Evolutionary conservation across 2,113 vertebrate genomes (phyloP).

Genomic region (Dicerorhinus sumatrensis): DNA sequence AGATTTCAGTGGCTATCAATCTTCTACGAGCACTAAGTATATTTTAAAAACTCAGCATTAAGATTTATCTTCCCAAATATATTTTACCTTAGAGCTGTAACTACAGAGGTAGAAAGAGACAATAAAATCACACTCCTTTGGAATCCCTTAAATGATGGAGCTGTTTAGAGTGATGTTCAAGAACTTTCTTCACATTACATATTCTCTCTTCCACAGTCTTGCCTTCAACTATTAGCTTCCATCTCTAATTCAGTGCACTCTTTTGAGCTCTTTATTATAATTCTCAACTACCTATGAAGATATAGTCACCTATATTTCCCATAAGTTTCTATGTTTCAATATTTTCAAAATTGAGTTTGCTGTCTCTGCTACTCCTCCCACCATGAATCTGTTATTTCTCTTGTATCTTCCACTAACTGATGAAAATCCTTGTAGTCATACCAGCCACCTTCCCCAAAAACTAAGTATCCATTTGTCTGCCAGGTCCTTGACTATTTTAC

Average conservation of each 20-base stretch:
- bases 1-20: not conserved
- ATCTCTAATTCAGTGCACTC: not conserved
- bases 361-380: not conserved
- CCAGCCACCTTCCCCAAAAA: accelerated
- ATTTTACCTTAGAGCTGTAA: not conserved
- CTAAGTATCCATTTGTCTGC: not conserved
- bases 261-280: not conserved
- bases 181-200: not conserved
- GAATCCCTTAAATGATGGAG: not conserved
- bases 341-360: not conserved
- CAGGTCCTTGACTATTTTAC: not conserved
- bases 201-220: not conserved
- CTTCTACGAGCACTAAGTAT: not conserved
- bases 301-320: not conserved
- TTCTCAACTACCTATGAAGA: not conserved
- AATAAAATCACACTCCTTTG: not conserved
- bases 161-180: not conserved
- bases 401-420: not conserved
- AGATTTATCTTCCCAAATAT: not conserved
- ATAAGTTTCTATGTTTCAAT: not conserved
- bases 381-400: not conserved
- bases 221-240: not conserved
- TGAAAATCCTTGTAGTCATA: not conserved
- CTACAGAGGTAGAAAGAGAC: not conserved
- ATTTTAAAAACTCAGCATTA: conserved; percentile 8